Conservation (phyloP, 2,113 vertebrate genomes). For the Proteles cristata region DNA sequence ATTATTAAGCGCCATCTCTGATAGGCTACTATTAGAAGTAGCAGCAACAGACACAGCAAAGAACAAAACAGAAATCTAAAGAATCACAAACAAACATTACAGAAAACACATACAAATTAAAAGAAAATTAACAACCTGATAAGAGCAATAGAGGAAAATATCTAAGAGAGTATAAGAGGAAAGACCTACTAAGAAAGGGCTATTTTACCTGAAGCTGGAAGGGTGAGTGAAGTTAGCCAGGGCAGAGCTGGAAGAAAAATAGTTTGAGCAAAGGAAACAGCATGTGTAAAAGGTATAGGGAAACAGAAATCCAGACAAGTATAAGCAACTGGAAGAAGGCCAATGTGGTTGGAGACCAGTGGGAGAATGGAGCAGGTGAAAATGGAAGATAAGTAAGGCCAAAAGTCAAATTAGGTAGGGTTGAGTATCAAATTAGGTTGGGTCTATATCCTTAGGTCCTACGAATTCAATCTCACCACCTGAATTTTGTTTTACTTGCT, state of each 20-base stretch:
- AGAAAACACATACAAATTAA: background rate
- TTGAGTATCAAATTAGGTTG: background rate
- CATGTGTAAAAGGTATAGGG: background rate
- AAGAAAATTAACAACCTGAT: background rate
- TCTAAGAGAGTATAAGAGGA: background rate
- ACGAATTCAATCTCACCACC: background rate
- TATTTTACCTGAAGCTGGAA: background rate
- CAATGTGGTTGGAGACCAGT: background rate
- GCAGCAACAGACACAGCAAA: background rate
- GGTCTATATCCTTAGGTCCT: background rate
- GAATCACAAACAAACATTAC: background rate
- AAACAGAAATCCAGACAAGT: background rate
- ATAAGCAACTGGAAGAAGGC: background rate
- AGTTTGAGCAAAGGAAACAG: background rate
- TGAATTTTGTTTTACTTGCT: conserved; percentile 11
- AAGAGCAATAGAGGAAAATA: background rate
- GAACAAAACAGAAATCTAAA: background rate
- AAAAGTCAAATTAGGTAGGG: background rate
- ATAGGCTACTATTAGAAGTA: background rate
- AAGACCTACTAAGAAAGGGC: background rate
- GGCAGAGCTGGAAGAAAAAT: background rate
- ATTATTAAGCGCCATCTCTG: background rate
- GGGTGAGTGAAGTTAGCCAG: background rate
- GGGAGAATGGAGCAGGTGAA: background rate
- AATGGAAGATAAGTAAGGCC: background rate